These are phyloP conservation scores for Poicephalus gulielmi DNA, from an alignment of 2,113 vertebrate genomes.

Conservation along the genomic window DNA sequence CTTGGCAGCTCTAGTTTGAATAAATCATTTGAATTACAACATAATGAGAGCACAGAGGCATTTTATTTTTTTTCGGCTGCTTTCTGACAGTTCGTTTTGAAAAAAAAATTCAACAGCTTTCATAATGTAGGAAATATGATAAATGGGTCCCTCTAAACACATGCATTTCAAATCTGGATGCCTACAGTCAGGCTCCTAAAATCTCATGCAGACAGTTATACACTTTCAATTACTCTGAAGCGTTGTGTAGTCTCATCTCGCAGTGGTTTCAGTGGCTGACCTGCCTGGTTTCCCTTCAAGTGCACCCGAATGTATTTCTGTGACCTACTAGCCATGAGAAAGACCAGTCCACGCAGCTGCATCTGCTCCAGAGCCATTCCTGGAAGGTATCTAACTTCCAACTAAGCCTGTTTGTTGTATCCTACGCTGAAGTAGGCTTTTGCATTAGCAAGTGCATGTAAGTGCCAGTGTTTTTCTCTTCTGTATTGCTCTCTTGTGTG, in stretches of 20 bases:
- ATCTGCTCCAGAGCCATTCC: neutral
- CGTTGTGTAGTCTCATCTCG: fast-evolving
- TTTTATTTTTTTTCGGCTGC: neutral
- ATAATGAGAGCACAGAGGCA: neutral
- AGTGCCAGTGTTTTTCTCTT: neutral
- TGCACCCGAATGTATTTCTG: no score
- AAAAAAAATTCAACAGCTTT: neutral
- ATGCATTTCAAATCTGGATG: neutral
- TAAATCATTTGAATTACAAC: neutral
- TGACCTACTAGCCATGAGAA: neutral
- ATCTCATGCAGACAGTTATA: neutral
- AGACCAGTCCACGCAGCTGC: neutral
- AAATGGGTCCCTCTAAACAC: neutral
- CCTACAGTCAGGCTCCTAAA: neutral
- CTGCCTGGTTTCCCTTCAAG: neutral
- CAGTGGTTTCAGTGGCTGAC: no score
- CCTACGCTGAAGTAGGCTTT: neutral
- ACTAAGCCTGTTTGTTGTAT: neutral
- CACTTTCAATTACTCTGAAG: neutral
- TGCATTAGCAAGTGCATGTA: neutral
- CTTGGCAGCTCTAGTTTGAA: neutral
- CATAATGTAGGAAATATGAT: neutral
- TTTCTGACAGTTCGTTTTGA: neutral
- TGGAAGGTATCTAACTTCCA: neutral
- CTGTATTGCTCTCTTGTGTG: neutral